A percentile compares a stretch with the other conserved stretches of the same genome.
These are phyloP conservation scores for Caenorhabditis wallacei DNA, from an alignment of 2,888 invertebrate genomes.

Conservation along the genomic window DNA sequence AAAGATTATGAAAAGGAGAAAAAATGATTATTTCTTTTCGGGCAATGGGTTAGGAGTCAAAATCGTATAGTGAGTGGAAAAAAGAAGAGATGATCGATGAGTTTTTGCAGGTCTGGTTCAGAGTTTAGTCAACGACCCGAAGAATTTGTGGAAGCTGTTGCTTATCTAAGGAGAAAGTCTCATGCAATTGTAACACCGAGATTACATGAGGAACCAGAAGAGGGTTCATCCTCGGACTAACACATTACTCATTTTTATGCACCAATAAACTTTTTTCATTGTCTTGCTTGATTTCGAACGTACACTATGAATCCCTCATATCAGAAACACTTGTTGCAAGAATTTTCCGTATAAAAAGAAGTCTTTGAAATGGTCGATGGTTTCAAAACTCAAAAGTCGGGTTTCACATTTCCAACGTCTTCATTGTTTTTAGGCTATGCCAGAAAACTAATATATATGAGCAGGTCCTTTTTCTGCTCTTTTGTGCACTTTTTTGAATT, in stretches of 20 bases:
- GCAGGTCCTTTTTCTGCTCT: slow-evolving; percentile 33
- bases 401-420: slow-evolving; percentile 45
- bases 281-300: slow-evolving; percentile 13
- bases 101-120: slow-evolving; percentile 57
- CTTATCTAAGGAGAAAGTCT: slow-evolving; percentile 77
- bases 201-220: slow-evolving; percentile 53
- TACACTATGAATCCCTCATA: slow-evolving; percentile 4
- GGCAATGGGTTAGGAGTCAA: slow-evolving; percentile 42
- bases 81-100: slow-evolving; percentile 47
- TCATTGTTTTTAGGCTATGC: slow-evolving; percentile 32
- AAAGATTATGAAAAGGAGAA: slow-evolving; percentile 51
- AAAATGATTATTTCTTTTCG: slow-evolving; percentile 56
- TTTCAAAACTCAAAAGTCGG: slow-evolving; percentile 1
- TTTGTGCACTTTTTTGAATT: slow-evolving; percentile 25
- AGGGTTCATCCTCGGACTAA: slow-evolving; percentile 56
- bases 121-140: slow-evolving; percentile 62
- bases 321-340: slow-evolving; percentile 37
- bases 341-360: slow-evolving; percentile 11
- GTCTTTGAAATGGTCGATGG: slow-evolving; percentile 22
- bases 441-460: slow-evolving; percentile 35
- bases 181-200: slow-evolving; percentile 58
- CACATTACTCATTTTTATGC: slow-evolving; percentile 58
- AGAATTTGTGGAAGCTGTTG: slow-evolving; percentile 77
- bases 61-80: slow-evolving; percentile 50
- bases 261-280: slow-evolving; percentile 58